phyloP scores from a whole-genome alignment of 2,888 invertebrate species.

The Linnaemya tessellans region DNA sequence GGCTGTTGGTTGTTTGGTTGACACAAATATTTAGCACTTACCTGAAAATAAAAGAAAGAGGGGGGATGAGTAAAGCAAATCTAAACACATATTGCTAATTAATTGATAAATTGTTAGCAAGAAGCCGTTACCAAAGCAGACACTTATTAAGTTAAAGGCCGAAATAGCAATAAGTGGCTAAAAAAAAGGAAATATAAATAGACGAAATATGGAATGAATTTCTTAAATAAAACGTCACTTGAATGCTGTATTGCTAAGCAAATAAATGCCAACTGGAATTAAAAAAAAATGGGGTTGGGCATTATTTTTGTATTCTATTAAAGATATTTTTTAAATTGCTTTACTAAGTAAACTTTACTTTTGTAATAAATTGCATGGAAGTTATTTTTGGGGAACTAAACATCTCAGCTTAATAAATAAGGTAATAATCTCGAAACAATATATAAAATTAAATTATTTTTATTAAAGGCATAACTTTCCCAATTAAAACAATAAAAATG shows the following conservation, averaged over 20 bases:
- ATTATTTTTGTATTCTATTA: neutral
- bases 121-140: conserved; percentile 24
- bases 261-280: neutral
- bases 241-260: neutral
- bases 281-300: neutral
- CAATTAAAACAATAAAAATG: too few relatives aligned
- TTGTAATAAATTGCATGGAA: too few relatives aligned
- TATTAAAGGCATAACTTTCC: too few relatives aligned
- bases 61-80: conserved; percentile 30
- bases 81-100: conserved; percentile 57
- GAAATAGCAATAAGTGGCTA: neutral
- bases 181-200: conserved; percentile 20
- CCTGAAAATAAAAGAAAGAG: conserved; percentile 58
- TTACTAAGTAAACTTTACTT: neutral
- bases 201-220: neutral
- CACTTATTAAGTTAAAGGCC: neutral
- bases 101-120: conserved; percentile 50
- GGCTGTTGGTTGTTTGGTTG: conserved; percentile 38
- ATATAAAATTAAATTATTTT: too few relatives aligned
- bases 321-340: neutral
- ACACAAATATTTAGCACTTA: conserved; percentile 71
- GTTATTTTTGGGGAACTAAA: too few relatives aligned
- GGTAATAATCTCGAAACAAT: too few relatives aligned
- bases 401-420: too few relatives aligned
- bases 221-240: neutral